Evolutionary conservation across 2,113 vertebrate genomes (phyloP).

Genomic region (Seriola rivoliana): DNA sequence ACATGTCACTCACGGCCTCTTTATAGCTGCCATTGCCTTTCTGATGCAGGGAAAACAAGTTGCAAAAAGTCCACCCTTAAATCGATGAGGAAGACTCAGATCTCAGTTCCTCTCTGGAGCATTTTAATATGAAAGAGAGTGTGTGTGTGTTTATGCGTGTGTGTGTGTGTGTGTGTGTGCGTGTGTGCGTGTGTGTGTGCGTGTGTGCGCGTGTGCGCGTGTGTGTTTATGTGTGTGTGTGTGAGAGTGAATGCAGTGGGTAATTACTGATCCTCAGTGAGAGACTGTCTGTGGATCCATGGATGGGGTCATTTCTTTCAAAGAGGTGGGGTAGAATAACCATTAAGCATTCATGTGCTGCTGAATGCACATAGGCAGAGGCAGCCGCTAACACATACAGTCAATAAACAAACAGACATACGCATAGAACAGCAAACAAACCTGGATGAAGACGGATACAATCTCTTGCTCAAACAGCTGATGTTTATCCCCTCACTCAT

Average conservation of each 20-base stretch:
- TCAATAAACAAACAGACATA: conserved; percentile 73
- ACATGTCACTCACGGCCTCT: conserved; percentile 77
- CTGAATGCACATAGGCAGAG: conserved; percentile 69
- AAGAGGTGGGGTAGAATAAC: conserved; percentile 75
- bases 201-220: not conserved
- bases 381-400: conserved; percentile 62
- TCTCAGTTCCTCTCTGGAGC: conserved; percentile 41
- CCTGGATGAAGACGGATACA: conserved; percentile 63
- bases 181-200: no score
- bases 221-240: not conserved
- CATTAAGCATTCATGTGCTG: conserved; percentile 81
- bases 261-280: conserved; percentile 78
- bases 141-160: conserved; percentile 23
- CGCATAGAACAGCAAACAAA: conserved; percentile 69
- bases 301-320: conserved; percentile 72
- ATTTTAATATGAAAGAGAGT: conserved; percentile 51
- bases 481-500: conserved; percentile 74
- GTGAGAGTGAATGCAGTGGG: conserved; percentile 32
- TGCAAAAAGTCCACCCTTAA: conserved; percentile 65
- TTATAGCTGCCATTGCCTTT: conserved; percentile 55
- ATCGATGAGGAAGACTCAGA: conserved; percentile 64
- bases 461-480: conserved; percentile 74
- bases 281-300: conserved; percentile 59
- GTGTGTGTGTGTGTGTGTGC: not conserved
- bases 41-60: conserved; percentile 65